Percentiles rank a stretch among this genome's conserved stretches.
phyloP scores from a whole-genome alignment of 2,888 invertebrate genomes.

The Lasiommata megera region DNA sequence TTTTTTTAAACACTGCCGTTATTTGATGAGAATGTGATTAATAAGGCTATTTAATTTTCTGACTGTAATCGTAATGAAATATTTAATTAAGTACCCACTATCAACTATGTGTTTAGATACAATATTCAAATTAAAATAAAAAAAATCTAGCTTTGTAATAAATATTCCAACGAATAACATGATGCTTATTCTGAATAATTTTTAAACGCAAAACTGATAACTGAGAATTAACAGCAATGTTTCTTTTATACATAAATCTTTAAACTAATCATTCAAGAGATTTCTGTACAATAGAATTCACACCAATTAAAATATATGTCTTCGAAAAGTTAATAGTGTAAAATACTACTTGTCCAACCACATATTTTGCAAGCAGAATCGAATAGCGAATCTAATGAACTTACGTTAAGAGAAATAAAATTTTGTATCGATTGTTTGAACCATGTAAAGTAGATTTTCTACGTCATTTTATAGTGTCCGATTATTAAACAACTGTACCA shows the following conservation, averaged over 20 bases:
- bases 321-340: neutral
- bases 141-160: neutral
- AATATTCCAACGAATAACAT: neutral
- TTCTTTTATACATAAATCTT: too few relatives aligned
- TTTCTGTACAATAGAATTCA: too few relatives aligned
- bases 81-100: neutral
- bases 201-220: too few relatives aligned
- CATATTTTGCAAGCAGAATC: neutral
- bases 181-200: too few relatives aligned
- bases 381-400: neutral
- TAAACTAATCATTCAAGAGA: too few relatives aligned
- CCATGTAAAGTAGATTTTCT: conserved; percentile 9
- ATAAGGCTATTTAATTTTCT: neutral
- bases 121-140: neutral
- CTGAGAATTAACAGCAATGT: too few relatives aligned
- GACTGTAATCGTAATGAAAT: neutral
- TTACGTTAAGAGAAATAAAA: neutral
- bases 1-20: conserved; percentile 6
- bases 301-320: too few relatives aligned
- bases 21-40: neutral
- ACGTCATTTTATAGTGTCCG: conserved; percentile 5
- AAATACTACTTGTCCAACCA: neutral
- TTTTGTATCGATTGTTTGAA: conserved; percentile 9
- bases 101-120: neutral
- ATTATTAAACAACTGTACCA: conserved; percentile 8